Evolutionary conservation across 1,140 invertebrate species (phyloP).

Genomic region (Camponotus pennsylvanicus): DNA sequence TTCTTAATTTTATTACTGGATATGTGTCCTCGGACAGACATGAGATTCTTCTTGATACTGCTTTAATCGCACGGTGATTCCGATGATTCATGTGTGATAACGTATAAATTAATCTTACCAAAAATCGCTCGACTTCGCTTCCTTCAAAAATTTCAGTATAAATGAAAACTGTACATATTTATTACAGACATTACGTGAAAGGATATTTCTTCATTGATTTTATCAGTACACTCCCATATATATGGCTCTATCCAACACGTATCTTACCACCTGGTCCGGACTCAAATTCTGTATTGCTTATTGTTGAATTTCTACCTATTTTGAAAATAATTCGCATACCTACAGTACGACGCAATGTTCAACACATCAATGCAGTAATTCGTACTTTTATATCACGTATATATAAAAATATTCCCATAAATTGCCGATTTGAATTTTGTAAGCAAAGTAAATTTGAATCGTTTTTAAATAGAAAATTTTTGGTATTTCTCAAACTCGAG

Average conservation of each 20-base stretch:
- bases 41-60: constrained; percentile 75
- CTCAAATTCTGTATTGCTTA: constrained; percentile 68
- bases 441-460: constrained; percentile 12
- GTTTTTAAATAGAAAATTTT: constrained; percentile 64
- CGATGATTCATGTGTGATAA: not conserved
- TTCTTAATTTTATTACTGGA: constrained; percentile 79
- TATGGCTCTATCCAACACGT: constrained; percentile 69
- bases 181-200: constrained; percentile 74
- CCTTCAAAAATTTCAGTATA: not conserved
- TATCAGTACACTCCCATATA: constrained; percentile 77
- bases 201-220: constrained; percentile 77
- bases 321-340: constrained; percentile 75
- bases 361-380: constrained; percentile 71
- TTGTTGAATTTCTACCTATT: constrained; percentile 73
- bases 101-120: not conserved
- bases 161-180: constrained; percentile 25
- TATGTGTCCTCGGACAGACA: constrained; percentile 68
- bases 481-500: constrained; percentile 57
- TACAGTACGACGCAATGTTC: constrained; percentile 72
- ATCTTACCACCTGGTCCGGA: constrained; percentile 59
- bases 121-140: not conserved
- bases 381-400: not conserved
- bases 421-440: constrained; percentile 22
- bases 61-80: constrained; percentile 72
- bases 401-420: not conserved